Percentiles rank a stretch among this genome's conserved stretches.
These are phyloP conservation scores for Pachydiplax longipennis DNA, from an alignment of 2,888 invertebrate genomes.

Conservation along the genomic window DNA sequence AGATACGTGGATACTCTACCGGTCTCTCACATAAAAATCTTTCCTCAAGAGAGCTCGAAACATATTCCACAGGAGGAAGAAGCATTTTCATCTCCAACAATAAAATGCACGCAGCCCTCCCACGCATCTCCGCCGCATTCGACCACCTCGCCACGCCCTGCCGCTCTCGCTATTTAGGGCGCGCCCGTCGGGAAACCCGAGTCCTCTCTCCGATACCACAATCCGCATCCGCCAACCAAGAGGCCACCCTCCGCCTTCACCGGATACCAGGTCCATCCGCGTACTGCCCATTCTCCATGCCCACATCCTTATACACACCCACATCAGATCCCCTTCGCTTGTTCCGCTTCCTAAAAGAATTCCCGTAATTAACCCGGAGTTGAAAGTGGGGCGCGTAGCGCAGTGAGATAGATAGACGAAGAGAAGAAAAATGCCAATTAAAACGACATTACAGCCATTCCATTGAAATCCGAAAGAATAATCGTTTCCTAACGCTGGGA, in stretches of 20 bases:
- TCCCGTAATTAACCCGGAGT: not conserved
- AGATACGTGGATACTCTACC: no score
- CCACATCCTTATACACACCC: not conserved
- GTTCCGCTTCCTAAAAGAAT: not conserved
- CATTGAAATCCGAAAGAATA: no score
- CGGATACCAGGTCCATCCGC: not conserved
- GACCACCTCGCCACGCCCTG: not conserved
- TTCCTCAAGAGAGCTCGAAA: no score
- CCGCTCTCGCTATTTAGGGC: slow-evolving; percentile 4
- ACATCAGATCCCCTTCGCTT: not conserved
- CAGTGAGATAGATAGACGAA: no score
- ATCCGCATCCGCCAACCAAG: not conserved
- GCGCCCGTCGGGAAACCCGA: slow-evolving; percentile 8
- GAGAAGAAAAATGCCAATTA: no score
- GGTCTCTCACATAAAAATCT: no score
- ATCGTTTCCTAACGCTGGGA: no score
- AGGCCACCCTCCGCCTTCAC: not conserved
- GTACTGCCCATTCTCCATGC: not conserved
- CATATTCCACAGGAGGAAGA: no score
- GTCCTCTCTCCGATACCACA: not conserved
- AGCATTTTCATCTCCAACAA: not conserved
- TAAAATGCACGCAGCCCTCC: not conserved
- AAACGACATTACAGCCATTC: no score
- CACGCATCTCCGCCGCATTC: not conserved
- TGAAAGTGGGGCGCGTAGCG: not conserved